Conservation (phyloP, 2,888 invertebrate genomes). For the Lacanobia oleracea region DNA sequence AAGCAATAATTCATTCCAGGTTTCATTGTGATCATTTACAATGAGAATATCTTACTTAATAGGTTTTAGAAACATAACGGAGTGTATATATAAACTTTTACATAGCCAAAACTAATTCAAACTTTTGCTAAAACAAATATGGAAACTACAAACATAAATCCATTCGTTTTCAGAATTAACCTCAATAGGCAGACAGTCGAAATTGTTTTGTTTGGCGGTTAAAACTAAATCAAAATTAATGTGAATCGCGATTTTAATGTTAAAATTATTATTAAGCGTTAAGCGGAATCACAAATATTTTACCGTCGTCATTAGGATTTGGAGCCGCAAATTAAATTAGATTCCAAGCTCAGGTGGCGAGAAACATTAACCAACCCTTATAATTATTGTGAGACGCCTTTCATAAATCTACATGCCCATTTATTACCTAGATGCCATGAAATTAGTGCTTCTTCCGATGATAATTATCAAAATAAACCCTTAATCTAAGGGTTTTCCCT, state of each 20-base stretch:
- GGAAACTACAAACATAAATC: neutral
- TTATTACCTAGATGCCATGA: conserved; percentile 1
- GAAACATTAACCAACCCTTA: conserved; percentile 14
- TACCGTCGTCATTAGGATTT: conserved; percentile 31
- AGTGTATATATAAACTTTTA: neutral
- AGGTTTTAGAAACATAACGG: neutral
- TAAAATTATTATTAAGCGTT: conserved; percentile 12
- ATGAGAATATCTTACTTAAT: neutral
- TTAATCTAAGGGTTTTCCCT: no score
- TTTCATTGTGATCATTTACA: neutral
- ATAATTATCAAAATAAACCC: no score
- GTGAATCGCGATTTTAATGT: neutral
- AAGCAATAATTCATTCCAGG: neutral
- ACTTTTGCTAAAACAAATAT: conserved; percentile 1
- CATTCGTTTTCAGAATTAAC: neutral
- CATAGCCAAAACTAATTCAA: neutral
- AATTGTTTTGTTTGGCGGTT: conserved; percentile 3
- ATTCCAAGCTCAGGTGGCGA: conserved; percentile 36
- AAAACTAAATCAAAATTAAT: conserved; percentile 21
- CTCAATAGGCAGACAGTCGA: neutral
- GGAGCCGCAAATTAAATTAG: conserved; percentile 39
- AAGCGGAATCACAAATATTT: conserved; percentile 36
- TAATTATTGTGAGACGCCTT: conserved; percentile 9
- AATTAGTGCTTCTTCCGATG: neutral
- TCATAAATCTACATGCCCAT: conserved; percentile 16